phyloP scores from a whole-genome alignment of 2,113 vertebrate genomes.

The Oreochromis spilurus region DNA sequence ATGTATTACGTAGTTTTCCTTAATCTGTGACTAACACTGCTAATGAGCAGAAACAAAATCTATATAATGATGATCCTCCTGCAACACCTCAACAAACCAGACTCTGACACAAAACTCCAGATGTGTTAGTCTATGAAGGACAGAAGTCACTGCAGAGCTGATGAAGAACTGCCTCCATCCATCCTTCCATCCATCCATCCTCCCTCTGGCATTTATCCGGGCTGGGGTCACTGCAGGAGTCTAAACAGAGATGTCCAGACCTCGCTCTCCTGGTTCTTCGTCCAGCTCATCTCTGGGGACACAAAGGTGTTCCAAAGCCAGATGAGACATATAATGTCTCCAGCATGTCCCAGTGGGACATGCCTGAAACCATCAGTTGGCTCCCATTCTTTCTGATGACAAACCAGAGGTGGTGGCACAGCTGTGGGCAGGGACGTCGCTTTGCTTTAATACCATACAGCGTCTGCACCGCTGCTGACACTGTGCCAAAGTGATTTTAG shows the following conservation, averaged over 20 bases:
- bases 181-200: background rate
- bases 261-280: accelerated
- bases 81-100: background rate
- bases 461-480: background rate
- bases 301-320: background rate
- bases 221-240: background rate
- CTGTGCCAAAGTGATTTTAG: background rate
- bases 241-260: background rate
- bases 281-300: background rate
- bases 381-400: background rate
- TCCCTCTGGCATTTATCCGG: background rate
- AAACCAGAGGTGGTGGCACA: background rate
- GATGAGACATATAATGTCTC: background rate
- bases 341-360: background rate
- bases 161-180: background rate
- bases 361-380: background rate
- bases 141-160: background rate
- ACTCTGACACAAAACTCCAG: background rate
- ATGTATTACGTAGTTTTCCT: background rate
- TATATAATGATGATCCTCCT: background rate
- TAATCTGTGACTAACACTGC: background rate
- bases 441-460: background rate
- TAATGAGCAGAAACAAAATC: background rate
- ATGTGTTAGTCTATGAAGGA: background rate
- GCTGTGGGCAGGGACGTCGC: background rate